These are phyloP conservation scores for Calidris pugnax DNA, from an alignment of 2,113 vertebrate species.

Conservation along the genomic window DNA sequence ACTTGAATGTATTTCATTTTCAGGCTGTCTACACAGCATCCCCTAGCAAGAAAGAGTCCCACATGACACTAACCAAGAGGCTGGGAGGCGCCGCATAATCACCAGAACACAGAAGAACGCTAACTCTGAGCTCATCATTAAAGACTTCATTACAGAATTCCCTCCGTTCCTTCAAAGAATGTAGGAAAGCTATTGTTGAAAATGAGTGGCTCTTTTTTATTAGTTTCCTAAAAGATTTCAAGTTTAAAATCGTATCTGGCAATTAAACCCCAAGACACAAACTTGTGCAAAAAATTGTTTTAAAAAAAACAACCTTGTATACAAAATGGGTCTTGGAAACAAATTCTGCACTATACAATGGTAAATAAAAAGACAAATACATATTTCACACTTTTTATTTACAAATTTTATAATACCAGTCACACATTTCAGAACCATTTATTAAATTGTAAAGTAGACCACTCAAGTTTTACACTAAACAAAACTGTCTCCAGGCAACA, in stretches of 20 bases:
- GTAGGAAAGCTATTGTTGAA: slow-evolving; percentile 71
- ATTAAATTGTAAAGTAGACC: slow-evolving; percentile 79
- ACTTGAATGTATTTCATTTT: slow-evolving; percentile 14
- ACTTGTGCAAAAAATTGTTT: slow-evolving; percentile 71
- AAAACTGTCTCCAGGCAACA: slow-evolving; percentile 80
- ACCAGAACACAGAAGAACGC: slow-evolving; percentile 26
- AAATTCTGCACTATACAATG: slow-evolving; percentile 87
- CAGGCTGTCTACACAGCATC: background rate
- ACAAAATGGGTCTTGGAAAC: slow-evolving; percentile 75
- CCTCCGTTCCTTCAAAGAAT: slow-evolving; percentile 67
- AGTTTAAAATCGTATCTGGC: slow-evolving; percentile 33
- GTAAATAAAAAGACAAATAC: slow-evolving; percentile 99
- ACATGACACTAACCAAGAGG: background rate
- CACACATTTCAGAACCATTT: slow-evolving; percentile 94
- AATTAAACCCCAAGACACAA: slow-evolving; percentile 72
- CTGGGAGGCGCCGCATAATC: background rate
- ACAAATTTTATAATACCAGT: slow-evolving; percentile 92
- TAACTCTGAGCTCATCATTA: slow-evolving; percentile 38
- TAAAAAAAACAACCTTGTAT: slow-evolving; percentile 61
- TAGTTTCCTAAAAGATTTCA: slow-evolving; percentile 73
- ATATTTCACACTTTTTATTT: slow-evolving; percentile 99
- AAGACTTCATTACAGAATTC: slow-evolving; percentile 40
- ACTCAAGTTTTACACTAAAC: slow-evolving; percentile 85
- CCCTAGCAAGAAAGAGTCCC: slow-evolving; percentile 18
- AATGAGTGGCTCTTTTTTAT: slow-evolving; percentile 75